Conservation (phyloP, 1,140 invertebrate species). For the Augochlora pura region DNA sequence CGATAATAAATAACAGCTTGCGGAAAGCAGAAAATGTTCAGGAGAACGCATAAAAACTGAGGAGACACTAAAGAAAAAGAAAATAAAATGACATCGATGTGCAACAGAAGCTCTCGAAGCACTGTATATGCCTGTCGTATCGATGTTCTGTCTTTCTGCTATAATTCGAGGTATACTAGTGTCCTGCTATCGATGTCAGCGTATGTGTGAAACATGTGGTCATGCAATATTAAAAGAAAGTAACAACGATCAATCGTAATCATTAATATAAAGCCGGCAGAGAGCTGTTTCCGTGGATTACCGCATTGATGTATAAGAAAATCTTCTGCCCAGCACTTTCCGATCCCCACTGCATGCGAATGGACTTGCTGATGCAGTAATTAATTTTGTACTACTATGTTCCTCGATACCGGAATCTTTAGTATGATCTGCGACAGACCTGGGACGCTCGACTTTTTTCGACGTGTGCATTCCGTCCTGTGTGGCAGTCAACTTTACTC, state of each 20-base stretch:
- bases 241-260: slow-evolving; percentile 27
- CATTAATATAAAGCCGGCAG: slow-evolving; percentile 22
- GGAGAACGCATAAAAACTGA: slow-evolving; percentile 23
- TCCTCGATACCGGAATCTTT: slow-evolving; percentile 68
- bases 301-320: slow-evolving; percentile 83
- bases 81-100: background rate
- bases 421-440: slow-evolving; percentile 73
- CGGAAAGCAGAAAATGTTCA: slow-evolving; percentile 22
- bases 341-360: slow-evolving; percentile 77
- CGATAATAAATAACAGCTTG: slow-evolving; percentile 7
- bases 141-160: background rate
- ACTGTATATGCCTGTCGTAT: background rate
- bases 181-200: slow-evolving; percentile 6
- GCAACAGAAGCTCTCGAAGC: slow-evolving; percentile 12
- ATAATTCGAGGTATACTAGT: slow-evolving; percentile 4
- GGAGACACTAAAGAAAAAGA: slow-evolving; percentile 10
- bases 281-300: slow-evolving; percentile 55
- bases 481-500: slow-evolving; percentile 66
- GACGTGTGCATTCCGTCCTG: slow-evolving; percentile 65
- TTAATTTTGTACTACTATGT: slow-evolving; percentile 70
- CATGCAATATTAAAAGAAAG: slow-evolving; percentile 38
- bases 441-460: slow-evolving; percentile 71
- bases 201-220: slow-evolving; percentile 4
- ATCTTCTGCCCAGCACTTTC: slow-evolving; percentile 81
- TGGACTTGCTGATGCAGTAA: slow-evolving; percentile 74